Evolutionary conservation across 1,140 invertebrate genomes (phyloP), one percentile per base, ranked within the genome.

Genomic region (Nasonia giraulti): DNA sequence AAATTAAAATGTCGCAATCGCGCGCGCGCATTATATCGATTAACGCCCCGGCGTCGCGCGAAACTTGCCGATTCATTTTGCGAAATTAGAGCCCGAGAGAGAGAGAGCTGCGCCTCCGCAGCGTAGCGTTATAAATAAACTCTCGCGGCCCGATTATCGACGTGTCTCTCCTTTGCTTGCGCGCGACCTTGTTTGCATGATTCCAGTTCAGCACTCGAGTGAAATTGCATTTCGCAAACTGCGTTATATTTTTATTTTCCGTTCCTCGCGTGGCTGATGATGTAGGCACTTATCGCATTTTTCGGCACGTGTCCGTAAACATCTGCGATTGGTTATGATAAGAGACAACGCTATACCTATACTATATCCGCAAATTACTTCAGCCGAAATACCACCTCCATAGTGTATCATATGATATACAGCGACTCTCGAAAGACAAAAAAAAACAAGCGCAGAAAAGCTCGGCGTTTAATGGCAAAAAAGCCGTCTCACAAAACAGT

Each of bases 1-100:
- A 55, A 82, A 73, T 82, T 73, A 82, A 82, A 82, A 74, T 81
- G 80, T 81, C 62, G 80, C 80, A 81, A 81, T 69, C n/a, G 33
- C 62, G 11, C 14, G 11, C 44, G 80, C 47, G 80, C 37, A 82
- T 82, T 55, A 55, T 55, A 82, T 82, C 69, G 80, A 82, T 82
- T 82, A 73, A 82, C 23, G 44, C 40, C 80, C 23, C 1, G 20
- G 4, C 37, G 33, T 37, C 33, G 33, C 33, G 62, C 79, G 20
- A 82, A 73, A 73, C 44, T 82, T 82, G 80, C 80, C 80, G 69
- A 82, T 73, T 82, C 80, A 82, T 82, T 82, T 74, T 55, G 68
- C 31, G 27, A 82, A 82, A 82, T 82, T 82, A 74, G 33, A 82
- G 69, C 62, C 50, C 31, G 33, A 33, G 17, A 23, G 33, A 37